Base-by-base conservation (phyloP, 2,888 invertebrate genomes). In the Phorcus lineatus region DNA sequence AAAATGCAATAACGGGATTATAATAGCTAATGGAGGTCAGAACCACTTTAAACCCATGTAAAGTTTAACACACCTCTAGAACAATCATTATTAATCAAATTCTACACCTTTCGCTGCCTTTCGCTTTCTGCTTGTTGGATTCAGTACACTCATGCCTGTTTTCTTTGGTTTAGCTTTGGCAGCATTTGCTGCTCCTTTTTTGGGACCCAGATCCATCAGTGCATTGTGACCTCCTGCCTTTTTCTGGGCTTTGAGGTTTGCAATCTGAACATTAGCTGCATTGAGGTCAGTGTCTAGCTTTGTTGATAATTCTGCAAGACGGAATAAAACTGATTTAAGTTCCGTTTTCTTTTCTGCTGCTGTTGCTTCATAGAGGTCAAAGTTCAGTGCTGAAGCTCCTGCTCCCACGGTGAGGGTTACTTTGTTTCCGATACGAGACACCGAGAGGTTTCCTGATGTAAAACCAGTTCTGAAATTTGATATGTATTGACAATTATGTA, bases 61-160 rank as follows among this genome's bases (percentile, higher is more conserved):
- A 47, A 13, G 13, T 11, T 47, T 6, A 47, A 47, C 47, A 47
- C 47, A 11, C 47, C 4, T 47, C 47, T 47, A 1, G 13, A 47
- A 47, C 47, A 11, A 47, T 9, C 4, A 7, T 16, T 6, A 9
- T 52, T 76, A 90, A 57, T 91, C 91, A 90, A 91, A 92, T 62
- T 88, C 88, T 75, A 92, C 91, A 53, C 92, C 92, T 40, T 87
- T 86, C 22, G 91, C 90, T 66, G 89, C 89, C 82, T 91, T 91
- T 78, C 91, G 83, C 81, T 90, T 92, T 79, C 89, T 89, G 80
- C 90, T 92, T 9, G 88, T 86, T 40, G 92, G 92, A 80, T 92
- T 92, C 0, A 92, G 79, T 16, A 90, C 89, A 87, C 91, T 92
- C 92, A 92, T 92, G 54, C 91, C 91, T 36, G 83, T 84, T 83